These are phyloP conservation scores for Panulirus ornatus DNA, from an alignment of 1,140 invertebrate species.

Conservation along the genomic window DNA sequence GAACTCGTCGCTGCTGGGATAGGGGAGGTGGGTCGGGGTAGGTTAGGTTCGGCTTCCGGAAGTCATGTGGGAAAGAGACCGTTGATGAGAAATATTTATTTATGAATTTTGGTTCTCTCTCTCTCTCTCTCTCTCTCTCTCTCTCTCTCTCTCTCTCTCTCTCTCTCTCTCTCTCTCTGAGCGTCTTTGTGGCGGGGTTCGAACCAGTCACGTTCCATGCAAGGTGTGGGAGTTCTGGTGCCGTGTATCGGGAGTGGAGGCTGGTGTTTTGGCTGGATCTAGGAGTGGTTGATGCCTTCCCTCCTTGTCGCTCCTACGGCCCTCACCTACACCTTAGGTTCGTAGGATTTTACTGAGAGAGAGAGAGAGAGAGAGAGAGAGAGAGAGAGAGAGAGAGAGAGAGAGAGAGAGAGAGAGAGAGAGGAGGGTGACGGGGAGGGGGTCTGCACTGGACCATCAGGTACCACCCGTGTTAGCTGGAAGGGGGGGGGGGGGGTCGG, in stretches of 20 bases:
- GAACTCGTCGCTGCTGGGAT: not conserved
- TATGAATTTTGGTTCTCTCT: not conserved
- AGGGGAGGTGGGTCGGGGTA: not conserved
- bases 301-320: not conserved
- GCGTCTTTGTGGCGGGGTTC: not conserved
- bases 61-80: not conserved
- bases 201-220: not conserved
- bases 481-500: not conserved
- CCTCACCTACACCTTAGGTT: not conserved
- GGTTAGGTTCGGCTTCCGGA: not conserved
- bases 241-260: not conserved
- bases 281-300: not conserved
- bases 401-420: not conserved
- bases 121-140: constrained; percentile 2
- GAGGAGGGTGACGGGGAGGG: not conserved
- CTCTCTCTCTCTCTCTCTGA: not conserved
- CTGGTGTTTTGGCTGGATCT: not conserved
- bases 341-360: not conserved
- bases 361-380: constrained; percentile 4
- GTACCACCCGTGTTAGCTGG: not conserved
- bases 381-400: not conserved
- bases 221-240: not conserved
- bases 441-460: not conserved
- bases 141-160: not conserved
- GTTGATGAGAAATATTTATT: not conserved